phyloP scores from a whole-genome alignment of 2,113 vertebrate genomes.

The Apteryx mantelli region DNA sequence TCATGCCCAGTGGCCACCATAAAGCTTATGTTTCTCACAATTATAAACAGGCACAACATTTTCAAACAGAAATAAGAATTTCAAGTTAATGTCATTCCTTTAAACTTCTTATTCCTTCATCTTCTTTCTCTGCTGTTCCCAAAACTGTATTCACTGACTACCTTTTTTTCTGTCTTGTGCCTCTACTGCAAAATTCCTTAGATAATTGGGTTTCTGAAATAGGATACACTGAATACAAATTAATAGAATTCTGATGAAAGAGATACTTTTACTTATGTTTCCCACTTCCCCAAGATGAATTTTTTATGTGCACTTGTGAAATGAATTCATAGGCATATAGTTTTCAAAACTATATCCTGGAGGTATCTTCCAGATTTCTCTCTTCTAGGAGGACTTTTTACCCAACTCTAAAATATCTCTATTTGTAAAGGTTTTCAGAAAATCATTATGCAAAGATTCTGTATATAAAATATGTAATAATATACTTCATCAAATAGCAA shows the following conservation, averaged over 20 bases:
- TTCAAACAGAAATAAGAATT: not conserved
- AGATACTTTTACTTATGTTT: constrained; percentile 8
- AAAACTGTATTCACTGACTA: not conserved
- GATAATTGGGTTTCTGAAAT: not conserved
- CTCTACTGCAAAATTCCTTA: not conserved
- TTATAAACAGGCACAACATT: not conserved
- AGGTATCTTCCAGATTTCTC: not conserved
- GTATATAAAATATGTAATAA: constrained; percentile 32
- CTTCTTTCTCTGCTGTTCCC: not conserved
- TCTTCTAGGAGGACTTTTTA: not conserved
- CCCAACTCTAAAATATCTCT: not conserved
- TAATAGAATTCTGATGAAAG: constrained; percentile 4
- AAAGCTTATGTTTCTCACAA: not conserved
- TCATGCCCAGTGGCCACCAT: not conserved
- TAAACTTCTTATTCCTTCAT: not conserved
- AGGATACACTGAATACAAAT: not conserved
- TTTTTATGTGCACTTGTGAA: constrained; percentile 29
- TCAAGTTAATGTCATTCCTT: not conserved
- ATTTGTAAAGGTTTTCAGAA: constrained; percentile 22
- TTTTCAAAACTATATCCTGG: constrained; percentile 16
- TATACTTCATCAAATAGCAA: constrained; percentile 32
- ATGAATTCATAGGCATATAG: not conserved
- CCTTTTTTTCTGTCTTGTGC: not conserved
- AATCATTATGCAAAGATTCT: constrained; percentile 55
- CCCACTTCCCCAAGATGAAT: not conserved